phyloP scores from a whole-genome alignment of 2,113 vertebrate genomes.

The Stigmatopora nigra region DNA sequence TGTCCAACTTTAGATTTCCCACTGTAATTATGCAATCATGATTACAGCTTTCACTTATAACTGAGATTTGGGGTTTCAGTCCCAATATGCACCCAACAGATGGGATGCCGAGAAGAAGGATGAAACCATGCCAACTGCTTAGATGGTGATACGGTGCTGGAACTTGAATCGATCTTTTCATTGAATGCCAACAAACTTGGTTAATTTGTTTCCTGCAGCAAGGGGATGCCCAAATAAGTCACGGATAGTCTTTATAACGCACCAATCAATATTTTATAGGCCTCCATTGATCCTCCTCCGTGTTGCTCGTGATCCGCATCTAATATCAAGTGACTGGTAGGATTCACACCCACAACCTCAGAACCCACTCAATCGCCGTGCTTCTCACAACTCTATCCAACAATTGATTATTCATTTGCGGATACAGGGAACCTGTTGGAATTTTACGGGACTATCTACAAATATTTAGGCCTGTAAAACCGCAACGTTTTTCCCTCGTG shows the following conservation, averaged over 20 bases:
- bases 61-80: conserved; percentile 31
- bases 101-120: conserved; percentile 10
- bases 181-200: neutral
- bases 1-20: neutral
- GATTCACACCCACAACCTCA: neutral
- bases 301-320: no score
- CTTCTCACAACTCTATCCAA: neutral
- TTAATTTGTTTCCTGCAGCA: no score
- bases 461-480: neutral
- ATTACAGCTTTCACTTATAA: conserved; percentile 25
- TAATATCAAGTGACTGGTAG: neutral
- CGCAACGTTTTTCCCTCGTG: neutral
- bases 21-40: conserved; percentile 21
- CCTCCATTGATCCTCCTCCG: no score
- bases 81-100: conserved; percentile 45
- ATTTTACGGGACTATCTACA: neutral
- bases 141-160: conserved; percentile 4
- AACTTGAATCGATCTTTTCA: neutral
- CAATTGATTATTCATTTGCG: neutral
- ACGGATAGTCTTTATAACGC: no score
- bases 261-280: no score
- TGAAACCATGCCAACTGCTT: conserved; percentile 9
- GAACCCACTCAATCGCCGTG: neutral
- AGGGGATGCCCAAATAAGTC: no score
- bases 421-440: neutral